phyloP scores from a whole-genome alignment of 2,888 invertebrate species.

The Drosophila mettleri region DNA sequence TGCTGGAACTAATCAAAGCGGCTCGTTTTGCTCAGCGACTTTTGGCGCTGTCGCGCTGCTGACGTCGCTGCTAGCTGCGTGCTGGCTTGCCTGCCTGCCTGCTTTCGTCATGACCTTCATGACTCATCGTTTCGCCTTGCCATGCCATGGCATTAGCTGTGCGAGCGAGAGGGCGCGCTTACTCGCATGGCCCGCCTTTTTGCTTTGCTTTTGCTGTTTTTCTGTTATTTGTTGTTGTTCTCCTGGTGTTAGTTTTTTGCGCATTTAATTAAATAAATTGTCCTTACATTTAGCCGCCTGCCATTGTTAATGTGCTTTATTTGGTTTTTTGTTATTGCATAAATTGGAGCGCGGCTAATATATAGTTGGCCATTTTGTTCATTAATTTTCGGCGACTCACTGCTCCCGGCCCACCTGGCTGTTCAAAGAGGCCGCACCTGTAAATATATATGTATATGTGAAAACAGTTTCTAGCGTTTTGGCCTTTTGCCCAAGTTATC shows the following conservation, averaged over 20 bases:
- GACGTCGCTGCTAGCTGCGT: slow-evolving; percentile 28
- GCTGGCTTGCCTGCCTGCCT: slow-evolving; percentile 45
- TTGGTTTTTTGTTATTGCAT: slow-evolving; percentile 44
- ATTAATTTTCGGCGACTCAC: slow-evolving; percentile 56
- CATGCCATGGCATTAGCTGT: slow-evolving; percentile 5
- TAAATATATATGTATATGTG: slow-evolving; percentile 10
- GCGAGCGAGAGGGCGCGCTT: slow-evolving; percentile 39
- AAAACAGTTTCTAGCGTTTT: slow-evolving; percentile 13
- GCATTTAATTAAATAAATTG: slow-evolving; percentile 79
- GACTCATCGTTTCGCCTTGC: slow-evolving; percentile 83
- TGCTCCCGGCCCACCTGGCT: not conserved
- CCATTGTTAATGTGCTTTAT: slow-evolving; percentile 48
- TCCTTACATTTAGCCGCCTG: slow-evolving; percentile 61
- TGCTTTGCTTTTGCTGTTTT: slow-evolving; percentile 34
- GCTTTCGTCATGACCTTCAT: slow-evolving; percentile 85
- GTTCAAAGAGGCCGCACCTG: slow-evolving; percentile 46
- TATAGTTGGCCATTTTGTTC: slow-evolving; percentile 72
- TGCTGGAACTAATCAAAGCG: slow-evolving; percentile 70
- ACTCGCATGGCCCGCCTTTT: slow-evolving; percentile 57
- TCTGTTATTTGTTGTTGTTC: slow-evolving; percentile 21
- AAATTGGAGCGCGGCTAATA: slow-evolving; percentile 72
- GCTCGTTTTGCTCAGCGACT: slow-evolving; percentile 52
- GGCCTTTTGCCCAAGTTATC: slow-evolving; percentile 38
- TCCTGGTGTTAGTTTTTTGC: slow-evolving; percentile 48
- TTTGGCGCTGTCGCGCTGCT: slow-evolving; percentile 50